phyloP scores from a whole-genome alignment of 2,113 vertebrate species.

The Myiozetetes cayanensis region DNA sequence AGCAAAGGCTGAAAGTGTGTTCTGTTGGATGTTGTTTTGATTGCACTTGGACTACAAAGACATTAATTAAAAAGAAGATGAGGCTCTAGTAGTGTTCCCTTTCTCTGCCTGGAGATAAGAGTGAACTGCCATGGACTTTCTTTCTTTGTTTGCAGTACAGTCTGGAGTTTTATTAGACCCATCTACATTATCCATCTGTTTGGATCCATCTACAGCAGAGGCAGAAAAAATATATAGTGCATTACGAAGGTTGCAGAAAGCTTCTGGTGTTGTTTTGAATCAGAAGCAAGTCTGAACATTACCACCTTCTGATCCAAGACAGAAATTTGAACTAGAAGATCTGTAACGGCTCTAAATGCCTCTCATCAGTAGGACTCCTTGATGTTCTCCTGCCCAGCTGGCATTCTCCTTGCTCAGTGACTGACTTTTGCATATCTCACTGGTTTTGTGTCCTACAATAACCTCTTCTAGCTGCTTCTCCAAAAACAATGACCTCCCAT shows the following conservation, averaged over 20 bases:
- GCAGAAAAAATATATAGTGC: neutral
- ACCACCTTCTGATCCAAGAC: neutral
- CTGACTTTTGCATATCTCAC: neutral
- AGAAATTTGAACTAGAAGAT: neutral
- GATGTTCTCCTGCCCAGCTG: neutral
- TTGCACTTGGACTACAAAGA: neutral
- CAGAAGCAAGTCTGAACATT: neutral
- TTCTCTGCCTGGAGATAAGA: neutral
- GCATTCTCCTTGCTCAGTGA: neutral
- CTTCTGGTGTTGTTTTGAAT: neutral
- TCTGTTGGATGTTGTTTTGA: neutral
- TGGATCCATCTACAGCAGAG: neutral
- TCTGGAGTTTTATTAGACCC: neutral
- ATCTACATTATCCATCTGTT: neutral
- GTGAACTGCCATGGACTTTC: neutral
- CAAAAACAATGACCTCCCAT: neutral
- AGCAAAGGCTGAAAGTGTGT: neutral
- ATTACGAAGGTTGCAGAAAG: neutral
- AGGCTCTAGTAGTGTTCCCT: neutral
- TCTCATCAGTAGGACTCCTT: neutral
- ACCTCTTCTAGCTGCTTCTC: neutral
- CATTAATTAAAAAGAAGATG: neutral
- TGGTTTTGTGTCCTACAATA: neutral
- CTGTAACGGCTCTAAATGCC: neutral
- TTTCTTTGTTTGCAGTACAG: neutral